Evolutionary conservation across 2,113 vertebrate genomes (phyloP), one percentile per base, ranked within the genome.

Genomic region (Hiodon alosoides): DNA sequence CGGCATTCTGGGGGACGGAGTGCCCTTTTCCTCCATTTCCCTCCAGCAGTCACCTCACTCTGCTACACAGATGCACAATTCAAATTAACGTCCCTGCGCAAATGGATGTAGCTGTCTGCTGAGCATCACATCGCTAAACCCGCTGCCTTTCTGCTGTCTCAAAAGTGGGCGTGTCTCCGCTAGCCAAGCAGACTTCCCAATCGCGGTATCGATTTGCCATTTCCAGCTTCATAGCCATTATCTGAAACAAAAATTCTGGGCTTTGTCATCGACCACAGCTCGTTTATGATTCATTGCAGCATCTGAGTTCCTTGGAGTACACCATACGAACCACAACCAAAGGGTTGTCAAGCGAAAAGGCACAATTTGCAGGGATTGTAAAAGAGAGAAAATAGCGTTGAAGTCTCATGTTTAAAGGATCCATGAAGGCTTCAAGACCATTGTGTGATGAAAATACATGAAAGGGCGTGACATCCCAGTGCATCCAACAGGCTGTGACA

Each of bases 171-270:
- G 9, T 31, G 47, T 47, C 4, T 5, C 14, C 64, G 16, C 62
- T 62, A 57, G 47, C 31, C 54, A 65, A 48, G 11, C 65, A 67
- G 73, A 17, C 67, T 67, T 3, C 47, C 55, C 68, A 51, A 59
- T 67, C 46, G 11, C 14, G 11, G 14, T 75, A 75, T 75, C 48
- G 55, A 68, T 75, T 75, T 68, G 64, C 65, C 65, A 68, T 75
- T 58, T 73, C 72, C 14, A 11, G 61, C 65, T 47, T 31, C 54
- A 67, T 59, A 59, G 47, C 47, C 31, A n/a, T 75, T 68, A 68
- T 68, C 73, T 17, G 54, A 74, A 13, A 64, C 31, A 67, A 58
- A 58, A 31, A 48, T 62, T 53, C 31, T 46, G 47, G 47, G 13
- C 73, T 31, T 8, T 50, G 14, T 67, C n/a, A 59, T 46, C 47